Conservation (phyloP, 2,113 vertebrate species). For the Crotalus viridis region DNA sequence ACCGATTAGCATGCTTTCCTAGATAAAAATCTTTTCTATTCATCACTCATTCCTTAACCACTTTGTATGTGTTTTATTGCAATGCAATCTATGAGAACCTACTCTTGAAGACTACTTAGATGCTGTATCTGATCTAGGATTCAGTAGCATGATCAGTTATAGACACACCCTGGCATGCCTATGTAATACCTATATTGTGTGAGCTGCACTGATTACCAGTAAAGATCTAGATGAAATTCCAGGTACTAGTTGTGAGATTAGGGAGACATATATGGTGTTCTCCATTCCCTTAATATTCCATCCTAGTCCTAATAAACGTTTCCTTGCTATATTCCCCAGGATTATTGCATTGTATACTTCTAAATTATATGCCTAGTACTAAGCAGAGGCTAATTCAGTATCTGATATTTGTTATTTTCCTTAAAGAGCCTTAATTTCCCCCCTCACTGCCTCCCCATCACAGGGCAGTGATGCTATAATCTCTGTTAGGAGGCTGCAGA, state of each 20-base stretch:
- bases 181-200: not conserved
- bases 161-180: not conserved
- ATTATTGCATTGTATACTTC: not conserved
- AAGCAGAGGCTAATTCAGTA: not conserved
- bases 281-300: not conserved
- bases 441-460: not conserved
- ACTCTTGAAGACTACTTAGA: not conserved
- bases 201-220: not conserved
- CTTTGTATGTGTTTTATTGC: not conserved
- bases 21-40: not conserved
- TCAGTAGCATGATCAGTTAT: not conserved
- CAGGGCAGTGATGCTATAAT: constrained; percentile 15
- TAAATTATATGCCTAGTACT: not conserved
- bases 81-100: not conserved
- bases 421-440: constrained; percentile 8
- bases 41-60: not conserved
- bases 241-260: not conserved
- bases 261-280: too few species aligned
- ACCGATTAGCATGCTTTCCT: not conserved
- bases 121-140: not conserved
- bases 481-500: constrained; percentile 28
- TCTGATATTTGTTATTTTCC: constrained; percentile 22
- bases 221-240: not conserved
- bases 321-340: not conserved
- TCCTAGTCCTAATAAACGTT: not conserved